Conservation (phyloP, 2,888 invertebrate genomes). For the Therioaphis trifolii region DNA sequence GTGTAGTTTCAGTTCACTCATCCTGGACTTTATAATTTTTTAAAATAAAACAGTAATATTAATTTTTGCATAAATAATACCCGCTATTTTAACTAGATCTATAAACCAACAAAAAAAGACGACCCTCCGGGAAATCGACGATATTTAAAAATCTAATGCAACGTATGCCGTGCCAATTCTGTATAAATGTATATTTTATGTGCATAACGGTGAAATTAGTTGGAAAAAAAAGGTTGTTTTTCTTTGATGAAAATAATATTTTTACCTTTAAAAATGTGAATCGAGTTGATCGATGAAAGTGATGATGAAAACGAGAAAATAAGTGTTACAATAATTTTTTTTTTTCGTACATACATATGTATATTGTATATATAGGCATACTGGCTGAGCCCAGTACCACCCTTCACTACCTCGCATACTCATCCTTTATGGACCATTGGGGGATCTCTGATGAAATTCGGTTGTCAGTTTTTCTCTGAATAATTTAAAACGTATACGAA, state of each 20-base stretch:
- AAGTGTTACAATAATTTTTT: too few relatives aligned
- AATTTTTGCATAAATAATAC: not conserved
- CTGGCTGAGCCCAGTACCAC: too few relatives aligned
- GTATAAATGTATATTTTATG: too few relatives aligned
- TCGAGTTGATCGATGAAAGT: not conserved
- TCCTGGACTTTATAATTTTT: not conserved
- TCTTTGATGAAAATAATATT: not conserved
- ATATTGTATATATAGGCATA: not conserved
- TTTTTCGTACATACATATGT: too few relatives aligned
- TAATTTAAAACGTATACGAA: not conserved
- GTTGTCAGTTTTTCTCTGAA: not conserved
- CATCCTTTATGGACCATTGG: not conserved
- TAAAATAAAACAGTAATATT: not conserved
- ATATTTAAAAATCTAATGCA: constrained; percentile 7
- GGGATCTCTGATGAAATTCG: not conserved
- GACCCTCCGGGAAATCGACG: not conserved
- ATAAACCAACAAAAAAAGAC: not conserved
- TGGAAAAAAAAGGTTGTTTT: not conserved
- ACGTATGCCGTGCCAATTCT: not conserved
- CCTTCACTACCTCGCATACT: too few relatives aligned
- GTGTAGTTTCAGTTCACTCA: too few relatives aligned
- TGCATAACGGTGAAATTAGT: not conserved
- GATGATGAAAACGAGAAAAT: not conserved
- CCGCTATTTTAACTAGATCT: not conserved
- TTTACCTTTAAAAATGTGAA: not conserved